Base-by-base conservation (phyloP, 1,140 invertebrate species). In the Pseudomyrmex dendroicus region DNA sequence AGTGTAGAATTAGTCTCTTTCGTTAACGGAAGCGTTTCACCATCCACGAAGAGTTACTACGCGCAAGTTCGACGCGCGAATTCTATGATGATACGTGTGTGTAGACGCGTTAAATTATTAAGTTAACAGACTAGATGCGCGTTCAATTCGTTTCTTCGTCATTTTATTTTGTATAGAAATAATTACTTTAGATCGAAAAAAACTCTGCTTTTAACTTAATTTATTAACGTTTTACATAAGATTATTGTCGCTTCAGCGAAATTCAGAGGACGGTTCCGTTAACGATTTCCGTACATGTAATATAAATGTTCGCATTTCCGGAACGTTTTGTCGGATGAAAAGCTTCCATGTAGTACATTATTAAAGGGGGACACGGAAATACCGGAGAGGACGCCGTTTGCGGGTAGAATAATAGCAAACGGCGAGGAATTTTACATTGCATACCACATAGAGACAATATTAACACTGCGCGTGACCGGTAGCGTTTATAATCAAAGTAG, bases 401-500 rank as follows among this genome's bases (percentile, higher is more conserved):
- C 61, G 83, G 52, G 63, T 86, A 86, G 82, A 35, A 35, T 35
- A 35, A 52, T 73, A 64, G 73, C 20, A 70, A n/a, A 82, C 15
- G 25, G 83, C 73, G 63, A 68, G 12, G 25, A 82, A 84, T 56
- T 87, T 87, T 82, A 83, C 83, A 86, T 86, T 82, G 52, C 87
- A 62, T 89, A 89, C 76, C 84, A 59, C 57, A 89, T 86, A 90
- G 89, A 84, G 88, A 90, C 88, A 89, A 89, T 90, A 86, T 86
- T 73, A 73, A 82, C 44, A 72, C 77, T 61, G 61, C 78, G 86
- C 73, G 61, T 80, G 66, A 80, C 44, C 54, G 57, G 70, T 87
- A 90, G 89, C 87, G 62, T 90, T 90, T 90, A 87, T 90, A 90
- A 90, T 90, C 89, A 90, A 90, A 90, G 87, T 90, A 90, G 89